Conservation (phyloP, 2,888 invertebrate species). For the Allolobophora icterica region DNA sequence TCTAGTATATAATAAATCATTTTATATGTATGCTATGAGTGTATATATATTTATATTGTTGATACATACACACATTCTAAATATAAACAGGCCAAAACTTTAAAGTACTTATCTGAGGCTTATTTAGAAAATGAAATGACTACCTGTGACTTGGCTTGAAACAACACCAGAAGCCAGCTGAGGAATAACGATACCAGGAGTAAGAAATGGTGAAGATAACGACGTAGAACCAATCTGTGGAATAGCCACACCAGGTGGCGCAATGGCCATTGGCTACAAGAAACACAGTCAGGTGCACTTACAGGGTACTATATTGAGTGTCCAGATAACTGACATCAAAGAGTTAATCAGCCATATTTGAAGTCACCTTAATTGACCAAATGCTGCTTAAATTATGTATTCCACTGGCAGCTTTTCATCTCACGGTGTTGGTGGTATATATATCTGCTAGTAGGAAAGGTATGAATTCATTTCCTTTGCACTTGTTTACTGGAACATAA, state of each 20-base stretch:
- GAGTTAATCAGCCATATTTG: neutral
- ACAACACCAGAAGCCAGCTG: constrained; percentile 4
- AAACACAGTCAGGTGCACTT: neutral
- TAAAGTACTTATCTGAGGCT: neutral
- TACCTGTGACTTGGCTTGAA: neutral
- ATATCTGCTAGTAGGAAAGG: too few species aligned
- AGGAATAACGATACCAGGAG: constrained; percentile 20
- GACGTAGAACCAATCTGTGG: constrained; percentile 51
- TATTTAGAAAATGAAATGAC: neutral
- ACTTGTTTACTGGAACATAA: too few species aligned
- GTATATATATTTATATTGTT: neutral
- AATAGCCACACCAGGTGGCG: constrained; percentile 36
- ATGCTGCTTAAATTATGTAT: neutral
- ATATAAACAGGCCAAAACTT: neutral
- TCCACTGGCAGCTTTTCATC: too few species aligned
- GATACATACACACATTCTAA: neutral
- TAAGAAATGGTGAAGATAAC: neutral
- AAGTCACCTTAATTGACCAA: neutral
- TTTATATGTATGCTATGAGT: neutral
- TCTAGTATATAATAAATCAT: too few species aligned
- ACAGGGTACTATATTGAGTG: neutral
- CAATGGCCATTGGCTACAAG: constrained; percentile 24
- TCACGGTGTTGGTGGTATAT: too few species aligned
- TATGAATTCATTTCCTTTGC: too few species aligned
- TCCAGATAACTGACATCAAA: neutral